Conservation (phyloP, 2,888 invertebrate species). For the Sycophila texana region DNA sequence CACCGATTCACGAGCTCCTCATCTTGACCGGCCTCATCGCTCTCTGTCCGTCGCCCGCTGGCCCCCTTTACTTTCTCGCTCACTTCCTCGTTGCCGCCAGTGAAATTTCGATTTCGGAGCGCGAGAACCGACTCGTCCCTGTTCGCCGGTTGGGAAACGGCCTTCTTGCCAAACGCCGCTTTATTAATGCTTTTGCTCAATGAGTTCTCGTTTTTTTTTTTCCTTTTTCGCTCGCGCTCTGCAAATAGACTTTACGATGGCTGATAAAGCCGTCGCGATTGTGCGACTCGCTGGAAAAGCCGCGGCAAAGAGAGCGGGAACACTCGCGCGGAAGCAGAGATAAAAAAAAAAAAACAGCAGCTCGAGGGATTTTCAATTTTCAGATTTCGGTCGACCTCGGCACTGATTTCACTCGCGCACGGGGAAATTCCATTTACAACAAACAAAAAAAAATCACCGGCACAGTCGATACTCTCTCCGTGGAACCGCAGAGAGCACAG, state of each 20-base stretch:
- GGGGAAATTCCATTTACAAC: not conserved
- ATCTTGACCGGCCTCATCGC: not conserved
- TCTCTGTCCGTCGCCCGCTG: not conserved
- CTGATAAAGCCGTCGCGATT: too few relatives aligned
- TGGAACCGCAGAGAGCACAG: slow-evolving; percentile 3
- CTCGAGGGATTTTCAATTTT: not conserved
- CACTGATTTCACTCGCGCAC: slow-evolving; percentile 15
- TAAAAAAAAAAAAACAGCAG: not conserved
- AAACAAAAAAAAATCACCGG: not conserved
- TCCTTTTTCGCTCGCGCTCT: too few relatives aligned
- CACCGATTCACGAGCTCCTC: too few relatives aligned
- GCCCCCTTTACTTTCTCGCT: not conserved
- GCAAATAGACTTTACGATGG: too few relatives aligned
- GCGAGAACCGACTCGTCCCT: too few relatives aligned
- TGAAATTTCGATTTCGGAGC: not conserved
- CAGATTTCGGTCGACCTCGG: not conserved
- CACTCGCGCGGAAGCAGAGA: not conserved
- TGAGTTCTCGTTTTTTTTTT: too few relatives aligned
- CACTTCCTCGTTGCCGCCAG: not conserved
- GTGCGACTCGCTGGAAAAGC: too few relatives aligned
- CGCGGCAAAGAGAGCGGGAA: not conserved
- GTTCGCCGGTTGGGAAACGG: too few relatives aligned
- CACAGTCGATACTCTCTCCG: not conserved
- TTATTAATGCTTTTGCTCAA: too few relatives aligned
- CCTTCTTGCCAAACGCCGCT: too few relatives aligned